These are phyloP conservation scores for Pseudobourletiella spinata DNA, from an alignment of 1,140 invertebrate genomes.

Conservation along the genomic window DNA sequence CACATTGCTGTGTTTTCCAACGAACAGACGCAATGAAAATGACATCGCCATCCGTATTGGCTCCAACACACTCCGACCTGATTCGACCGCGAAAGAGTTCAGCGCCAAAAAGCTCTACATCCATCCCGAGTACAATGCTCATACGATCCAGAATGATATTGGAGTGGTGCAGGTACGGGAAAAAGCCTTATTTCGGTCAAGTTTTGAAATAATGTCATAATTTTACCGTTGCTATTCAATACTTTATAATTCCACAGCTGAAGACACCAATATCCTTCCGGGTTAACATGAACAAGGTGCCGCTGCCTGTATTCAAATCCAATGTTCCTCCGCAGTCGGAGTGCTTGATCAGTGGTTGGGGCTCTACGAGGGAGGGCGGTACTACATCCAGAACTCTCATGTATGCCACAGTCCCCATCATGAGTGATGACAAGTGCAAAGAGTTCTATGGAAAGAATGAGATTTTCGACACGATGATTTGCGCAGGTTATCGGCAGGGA, in stretches of 20 bases:
- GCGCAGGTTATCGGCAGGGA: conserved; percentile 29
- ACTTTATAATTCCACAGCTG: conserved; percentile 7
- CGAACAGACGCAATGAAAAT: conserved; percentile 12
- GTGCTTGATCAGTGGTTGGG: conserved; percentile 28
- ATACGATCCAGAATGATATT: conserved; percentile 31
- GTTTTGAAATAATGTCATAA: not conserved
- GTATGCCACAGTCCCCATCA: conserved; percentile 32
- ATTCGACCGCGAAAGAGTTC: conserved; percentile 19
- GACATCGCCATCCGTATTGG: conserved; percentile 30
- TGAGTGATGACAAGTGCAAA: conserved; percentile 26
- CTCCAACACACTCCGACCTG: conserved; percentile 23
- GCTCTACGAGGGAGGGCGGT: conserved; percentile 28
- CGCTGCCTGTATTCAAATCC: conserved; percentile 19
- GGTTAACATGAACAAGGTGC: conserved; percentile 23
- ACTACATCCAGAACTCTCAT: conserved; percentile 27
- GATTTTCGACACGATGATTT: conserved; percentile 32
- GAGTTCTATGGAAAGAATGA: conserved; percentile 31
- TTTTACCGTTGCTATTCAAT: not conserved
- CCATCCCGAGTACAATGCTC: conserved; percentile 28
- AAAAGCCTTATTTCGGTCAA: not conserved
- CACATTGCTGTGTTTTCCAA: not conserved
- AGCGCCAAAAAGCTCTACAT: conserved; percentile 10
- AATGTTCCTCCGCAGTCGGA: conserved; percentile 9
- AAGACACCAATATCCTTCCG: conserved; percentile 20
- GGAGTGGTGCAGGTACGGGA: conserved; percentile 21